Evolutionary conservation across 2,113 vertebrate genomes (phyloP), one percentile per base, ranked within the genome.

Genomic region (Paramormyrops kingsleyae): DNA sequence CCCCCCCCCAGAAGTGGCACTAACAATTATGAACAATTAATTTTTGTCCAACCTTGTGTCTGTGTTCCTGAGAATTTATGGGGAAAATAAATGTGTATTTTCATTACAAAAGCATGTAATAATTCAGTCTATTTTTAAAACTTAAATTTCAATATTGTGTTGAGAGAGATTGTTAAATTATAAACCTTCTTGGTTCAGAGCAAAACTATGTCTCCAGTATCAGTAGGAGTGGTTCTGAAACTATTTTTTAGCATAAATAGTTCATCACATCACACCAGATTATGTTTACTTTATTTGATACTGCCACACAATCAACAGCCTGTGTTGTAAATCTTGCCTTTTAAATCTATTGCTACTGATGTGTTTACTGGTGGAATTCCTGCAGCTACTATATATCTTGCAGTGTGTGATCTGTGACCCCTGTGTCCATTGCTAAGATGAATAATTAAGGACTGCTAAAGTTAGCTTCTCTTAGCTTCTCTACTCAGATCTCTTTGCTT

Each of bases 371-470:
- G 70, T 50, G 44, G 7, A 47, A 74, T 31, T 42, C 10, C 2
- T 56, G 27, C 84, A 10, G 47, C 4, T 13, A 13, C 24, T 24
- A 46, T n/a, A 24, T 88, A 24, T 77, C 59, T 17, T 49, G n/a
- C 19, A 74, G 74, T 5, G 4, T 80, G 74, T 74, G 31, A 74
- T 15, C 4, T 74, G 27, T 74, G n/a, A 27, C 15, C 35, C 31
- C 5, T 42, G 13, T 80, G 39, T 56, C 70, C 19, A 83, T 74
- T 89, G n/a, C 6, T 80, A 50, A 83, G 35, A 42, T 53, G 47
- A 89, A 89, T 89, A 80, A 80, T 83, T 89, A 53, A 89, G 5
- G 74, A 89, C 39, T 12, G 21, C 42, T 88, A 35, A 74, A 49
- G 42, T 49, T 70, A 42, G 24, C 24, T 74, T 47, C 46, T 50